These are phyloP conservation scores for Apamea sordens DNA, from an alignment of 2,888 invertebrate genomes.

Conservation along the genomic window DNA sequence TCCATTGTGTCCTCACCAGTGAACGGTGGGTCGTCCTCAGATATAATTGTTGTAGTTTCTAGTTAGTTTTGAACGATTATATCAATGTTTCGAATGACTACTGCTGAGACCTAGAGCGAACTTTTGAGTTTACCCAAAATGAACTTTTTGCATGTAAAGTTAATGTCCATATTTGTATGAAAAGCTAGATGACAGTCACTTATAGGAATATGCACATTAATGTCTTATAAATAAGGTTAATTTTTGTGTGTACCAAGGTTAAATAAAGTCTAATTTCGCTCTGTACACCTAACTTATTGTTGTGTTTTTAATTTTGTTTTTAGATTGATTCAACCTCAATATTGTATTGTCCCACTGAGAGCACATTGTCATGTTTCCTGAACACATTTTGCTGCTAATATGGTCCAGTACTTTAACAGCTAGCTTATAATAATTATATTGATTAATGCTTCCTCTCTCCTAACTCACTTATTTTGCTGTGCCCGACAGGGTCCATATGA, in stretches of 20 bases:
- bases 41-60: slow-evolving; percentile 42
- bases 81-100: slow-evolving; percentile 14
- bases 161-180: background rate
- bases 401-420: background rate
- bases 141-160: background rate
- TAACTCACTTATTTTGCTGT: too few relatives aligned
- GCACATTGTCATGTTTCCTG: background rate
- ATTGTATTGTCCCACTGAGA: background rate
- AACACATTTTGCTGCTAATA: background rate
- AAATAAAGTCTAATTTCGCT: background rate
- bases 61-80: slow-evolving; percentile 2
- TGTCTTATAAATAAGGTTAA: background rate
- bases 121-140: background rate
- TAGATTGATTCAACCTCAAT: background rate
- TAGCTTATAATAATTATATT: background rate
- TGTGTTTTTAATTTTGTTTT: background rate
- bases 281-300: background rate
- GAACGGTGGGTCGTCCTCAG: slow-evolving; percentile 45
- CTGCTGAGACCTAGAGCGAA: background rate
- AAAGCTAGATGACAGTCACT: background rate
- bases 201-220: background rate
- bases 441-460: too few relatives aligned
- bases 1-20: slow-evolving; percentile 43
- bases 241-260: background rate
- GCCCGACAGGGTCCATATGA: too few relatives aligned